Conservation (phyloP, 2,797 vertebrate genomes). For the Acanthopagrus latus region DNA sequence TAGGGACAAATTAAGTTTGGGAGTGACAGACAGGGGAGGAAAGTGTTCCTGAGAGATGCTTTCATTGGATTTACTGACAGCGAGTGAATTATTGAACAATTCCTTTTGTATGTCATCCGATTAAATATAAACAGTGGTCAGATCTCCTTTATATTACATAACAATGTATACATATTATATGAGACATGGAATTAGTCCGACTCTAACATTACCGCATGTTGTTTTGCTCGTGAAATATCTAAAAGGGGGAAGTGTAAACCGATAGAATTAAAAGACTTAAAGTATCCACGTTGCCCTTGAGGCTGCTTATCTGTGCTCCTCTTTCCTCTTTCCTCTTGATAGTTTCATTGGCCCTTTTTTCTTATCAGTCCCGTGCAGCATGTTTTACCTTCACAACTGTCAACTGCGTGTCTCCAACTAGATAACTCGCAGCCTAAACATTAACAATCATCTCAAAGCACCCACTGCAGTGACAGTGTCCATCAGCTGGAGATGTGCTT, state of each 20-base stretch:
- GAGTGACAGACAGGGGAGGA: not conserved
- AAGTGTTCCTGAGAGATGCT: not conserved
- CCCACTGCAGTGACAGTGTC: slow-evolving; percentile 5
- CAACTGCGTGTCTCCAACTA: not conserved
- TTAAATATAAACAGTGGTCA: slow-evolving; percentile 17
- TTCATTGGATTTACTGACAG: not conserved
- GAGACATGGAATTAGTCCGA: not conserved
- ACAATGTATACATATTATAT: slow-evolving; percentile 29
- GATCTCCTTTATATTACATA: not conserved
- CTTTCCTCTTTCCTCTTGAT: not conserved
- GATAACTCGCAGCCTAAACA: slow-evolving; percentile 19
- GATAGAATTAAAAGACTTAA: not conserved
- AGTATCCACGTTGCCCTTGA: slow-evolving; percentile 14
- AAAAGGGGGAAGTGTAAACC: slow-evolving; percentile 4
- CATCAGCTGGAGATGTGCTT: slow-evolving; percentile 12
- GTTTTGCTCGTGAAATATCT: slow-evolving; percentile 25
- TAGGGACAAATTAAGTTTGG: not conserved
- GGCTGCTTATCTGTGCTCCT: slow-evolving; percentile 23
- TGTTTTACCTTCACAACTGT: slow-evolving; percentile 3
- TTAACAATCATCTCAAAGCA: slow-evolving; percentile 14
- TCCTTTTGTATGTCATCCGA: not conserved
- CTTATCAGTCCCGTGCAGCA: not conserved
- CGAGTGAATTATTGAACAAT: not conserved
- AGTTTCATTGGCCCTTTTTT: not conserved
- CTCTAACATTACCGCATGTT: not conserved